These are phyloP conservation scores for Troglohyphantes excavatus DNA, from an alignment of 2,888 invertebrate species.

Conservation along the genomic window DNA sequence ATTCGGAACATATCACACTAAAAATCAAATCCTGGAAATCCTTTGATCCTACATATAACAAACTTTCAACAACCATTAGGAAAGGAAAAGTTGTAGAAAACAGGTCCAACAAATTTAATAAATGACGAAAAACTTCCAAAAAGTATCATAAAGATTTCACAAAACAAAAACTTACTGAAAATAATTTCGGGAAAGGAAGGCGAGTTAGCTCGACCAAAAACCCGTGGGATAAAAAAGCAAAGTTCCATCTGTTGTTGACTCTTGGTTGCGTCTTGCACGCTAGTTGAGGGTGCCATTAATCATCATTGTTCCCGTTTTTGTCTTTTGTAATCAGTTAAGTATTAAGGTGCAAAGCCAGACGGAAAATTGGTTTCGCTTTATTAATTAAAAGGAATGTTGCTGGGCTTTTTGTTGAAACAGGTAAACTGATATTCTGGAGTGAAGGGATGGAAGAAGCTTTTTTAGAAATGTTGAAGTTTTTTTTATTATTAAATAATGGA, in stretches of 20 bases:
- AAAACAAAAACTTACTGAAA: neutral
- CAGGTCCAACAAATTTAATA: too few species aligned
- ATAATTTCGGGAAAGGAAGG: neutral
- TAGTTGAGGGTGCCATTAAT: constrained; percentile 46
- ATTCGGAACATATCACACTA: too few species aligned
- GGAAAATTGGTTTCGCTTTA: constrained; percentile 5
- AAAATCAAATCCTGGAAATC: too few species aligned
- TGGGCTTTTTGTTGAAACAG: neutral
- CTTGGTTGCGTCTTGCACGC: constrained; percentile 37
- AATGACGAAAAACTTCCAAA: too few species aligned
- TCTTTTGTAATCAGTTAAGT: neutral
- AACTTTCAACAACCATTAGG: too few species aligned
- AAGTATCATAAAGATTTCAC: neutral
- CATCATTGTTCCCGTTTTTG: constrained; percentile 41
- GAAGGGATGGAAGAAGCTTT: neutral
- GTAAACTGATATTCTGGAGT: neutral
- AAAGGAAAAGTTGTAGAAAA: too few species aligned
- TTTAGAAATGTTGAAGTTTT: too few species aligned
- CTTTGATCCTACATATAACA: too few species aligned
- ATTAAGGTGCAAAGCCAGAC: constrained; percentile 1
- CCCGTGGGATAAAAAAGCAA: constrained; percentile 48
- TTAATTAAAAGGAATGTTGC: neutral
- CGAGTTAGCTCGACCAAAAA: neutral
- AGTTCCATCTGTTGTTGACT: constrained; percentile 52
- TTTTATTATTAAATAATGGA: too few species aligned